Evolutionary conservation across 2,888 invertebrate species (phyloP).

Genomic region (Apotomis capreana): DNA sequence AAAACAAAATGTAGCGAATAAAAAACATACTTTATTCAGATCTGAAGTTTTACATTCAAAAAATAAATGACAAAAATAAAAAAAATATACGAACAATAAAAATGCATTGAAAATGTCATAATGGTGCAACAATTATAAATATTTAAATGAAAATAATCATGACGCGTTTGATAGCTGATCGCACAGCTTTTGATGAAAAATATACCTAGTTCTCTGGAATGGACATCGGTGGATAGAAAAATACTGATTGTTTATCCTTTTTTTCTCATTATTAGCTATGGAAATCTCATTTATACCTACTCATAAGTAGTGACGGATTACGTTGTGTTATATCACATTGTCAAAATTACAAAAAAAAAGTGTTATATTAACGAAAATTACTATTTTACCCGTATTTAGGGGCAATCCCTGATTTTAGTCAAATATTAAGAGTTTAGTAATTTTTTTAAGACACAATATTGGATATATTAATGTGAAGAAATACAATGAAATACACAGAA

Average conservation of each 20-base stretch:
- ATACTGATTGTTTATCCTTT: slow-evolving; percentile 52
- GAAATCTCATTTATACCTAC: slow-evolving; percentile 16
- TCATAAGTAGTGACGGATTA: slow-evolving; percentile 14
- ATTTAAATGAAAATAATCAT: slow-evolving; percentile 37
- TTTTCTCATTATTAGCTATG: slow-evolving; percentile 15
- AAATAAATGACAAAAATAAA: slow-evolving; percentile 60
- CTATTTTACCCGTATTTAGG: background rate
- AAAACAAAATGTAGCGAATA: slow-evolving; percentile 51
- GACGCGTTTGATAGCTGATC: slow-evolving; percentile 46
- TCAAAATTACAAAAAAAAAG: background rate
- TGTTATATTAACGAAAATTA: too few relatives aligned
- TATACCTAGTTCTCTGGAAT: slow-evolving; percentile 54
- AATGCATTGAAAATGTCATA: slow-evolving; percentile 71
- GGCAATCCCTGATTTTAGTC: background rate
- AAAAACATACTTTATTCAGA: slow-evolving; percentile 72
- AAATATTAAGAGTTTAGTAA: slow-evolving; percentile 8
- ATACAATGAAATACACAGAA: slow-evolving; percentile 26
- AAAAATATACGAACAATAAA: slow-evolving; percentile 54
- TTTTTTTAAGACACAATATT: slow-evolving; percentile 5
- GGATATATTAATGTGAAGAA: slow-evolving; percentile 15
- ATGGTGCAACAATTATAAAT: slow-evolving; percentile 52
- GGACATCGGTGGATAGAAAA: slow-evolving; percentile 66
- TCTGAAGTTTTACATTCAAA: slow-evolving; percentile 57
- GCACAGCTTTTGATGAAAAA: slow-evolving; percentile 56
- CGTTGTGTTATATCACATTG: background rate